Base-by-base conservation (phyloP, 2,113 vertebrate species). In the Pachycephala philippinensis region DNA sequence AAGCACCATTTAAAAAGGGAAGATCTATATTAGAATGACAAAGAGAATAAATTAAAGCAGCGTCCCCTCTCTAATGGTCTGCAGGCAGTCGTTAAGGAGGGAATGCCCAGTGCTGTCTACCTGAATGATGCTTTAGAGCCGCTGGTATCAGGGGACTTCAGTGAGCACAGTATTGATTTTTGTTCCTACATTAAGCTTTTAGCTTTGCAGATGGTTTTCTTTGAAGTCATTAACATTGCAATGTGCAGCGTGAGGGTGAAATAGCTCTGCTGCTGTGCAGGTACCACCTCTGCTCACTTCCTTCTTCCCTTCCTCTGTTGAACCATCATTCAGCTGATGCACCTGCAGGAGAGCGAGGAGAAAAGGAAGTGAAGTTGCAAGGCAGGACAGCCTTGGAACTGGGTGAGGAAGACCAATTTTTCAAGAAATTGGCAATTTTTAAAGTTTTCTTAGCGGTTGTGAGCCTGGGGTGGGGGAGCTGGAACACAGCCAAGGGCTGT, bases 101-200 rank as follows among this genome's bases (percentile, higher is more conserved):
- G 87, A 78, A 82, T 76, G 70, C 57, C 93, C 53, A 24, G 40
- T 53, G 65, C 65, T 84, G 27, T 15, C 76, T 69, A 56, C 79
- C 92, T 87, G 91, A 93, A 56, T 23, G 83, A 66, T 90, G 81
- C 64, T 95, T 93, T 63, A 71, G 87, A 83, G 45, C 57, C 89
- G 79, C 40, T 40, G 37, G 52, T 72, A 78, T 27, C 44, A 49
- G 52, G 74, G 78, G 33, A 42, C 72, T 85, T 87, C 92, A 79
- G 78, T 60, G 82, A 95, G 89, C 59, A 39, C 31, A 9, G 30
- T 89, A 97, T 97, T 95, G 97, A 97, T 96, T 97, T 96, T 80
- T 95, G 56, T 66, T 95, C 50, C 76, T 80, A 35, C 89, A 89
- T 97, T 90, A 97, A 91, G 83, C 93, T 96, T 90, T 94, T 93